Evolutionary conservation across 2,113 vertebrate species (phyloP).

Genomic region (Stegastes partitus): DNA sequence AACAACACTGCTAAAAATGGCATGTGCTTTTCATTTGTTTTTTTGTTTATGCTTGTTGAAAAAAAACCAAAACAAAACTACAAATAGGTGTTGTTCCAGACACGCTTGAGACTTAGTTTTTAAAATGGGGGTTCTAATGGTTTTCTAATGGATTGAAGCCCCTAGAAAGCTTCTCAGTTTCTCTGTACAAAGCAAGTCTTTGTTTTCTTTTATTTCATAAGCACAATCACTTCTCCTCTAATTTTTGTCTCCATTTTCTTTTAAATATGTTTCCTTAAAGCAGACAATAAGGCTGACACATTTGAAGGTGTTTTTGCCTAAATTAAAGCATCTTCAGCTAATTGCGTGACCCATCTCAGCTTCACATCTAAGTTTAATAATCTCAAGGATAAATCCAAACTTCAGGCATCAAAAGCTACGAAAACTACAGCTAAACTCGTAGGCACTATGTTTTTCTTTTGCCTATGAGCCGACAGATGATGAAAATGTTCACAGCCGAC

Average conservation of each 20-base stretch:
- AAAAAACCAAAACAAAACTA: no score
- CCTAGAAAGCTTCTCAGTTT: neutral
- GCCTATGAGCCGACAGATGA: neutral
- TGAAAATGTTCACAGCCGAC: constrained; percentile 10
- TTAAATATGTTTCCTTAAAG: no score
- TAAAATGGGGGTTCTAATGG: no score
- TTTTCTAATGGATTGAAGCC: no score
- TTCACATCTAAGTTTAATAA: neutral
- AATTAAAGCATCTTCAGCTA: neutral
- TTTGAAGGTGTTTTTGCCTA: neutral
- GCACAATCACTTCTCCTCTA: neutral
- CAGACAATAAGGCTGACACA: neutral
- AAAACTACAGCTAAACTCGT: neutral
- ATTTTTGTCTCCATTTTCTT: neutral
- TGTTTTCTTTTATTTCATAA: neutral
- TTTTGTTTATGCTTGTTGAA: no score
- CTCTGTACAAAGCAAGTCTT: neutral
- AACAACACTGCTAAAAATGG: no score
- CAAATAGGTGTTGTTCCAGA: no score
- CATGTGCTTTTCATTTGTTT: no score
- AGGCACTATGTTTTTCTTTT: neutral
- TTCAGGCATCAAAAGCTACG: neutral
- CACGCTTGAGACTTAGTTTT: no score
- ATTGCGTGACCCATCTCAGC: neutral
- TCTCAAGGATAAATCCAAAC: constrained; percentile 24